phyloP scores from a whole-genome alignment of 2,113 vertebrate species.

The Taurulus bubalis region DNA sequence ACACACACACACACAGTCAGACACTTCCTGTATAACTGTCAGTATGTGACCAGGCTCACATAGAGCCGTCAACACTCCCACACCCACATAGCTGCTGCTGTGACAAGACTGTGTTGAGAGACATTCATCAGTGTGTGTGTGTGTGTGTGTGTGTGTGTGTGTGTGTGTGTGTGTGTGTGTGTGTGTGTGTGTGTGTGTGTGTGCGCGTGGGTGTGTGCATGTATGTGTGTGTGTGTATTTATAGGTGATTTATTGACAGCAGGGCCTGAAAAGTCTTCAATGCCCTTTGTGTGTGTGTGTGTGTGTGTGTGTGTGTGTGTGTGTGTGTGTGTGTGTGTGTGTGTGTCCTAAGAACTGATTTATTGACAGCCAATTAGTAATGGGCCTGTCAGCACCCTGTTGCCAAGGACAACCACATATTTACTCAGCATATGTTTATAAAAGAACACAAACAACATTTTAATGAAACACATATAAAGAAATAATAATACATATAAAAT shows the following conservation, averaged over 20 bases:
- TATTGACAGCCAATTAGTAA: constrained; percentile 47
- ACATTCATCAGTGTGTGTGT: constrained; percentile 38
- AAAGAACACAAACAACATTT: background rate
- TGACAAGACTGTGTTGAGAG: constrained; percentile 63
- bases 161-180: constrained; percentile 21
- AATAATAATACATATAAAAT: background rate
- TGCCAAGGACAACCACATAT: constrained; percentile 5
- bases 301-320: constrained; percentile 9
- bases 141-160: constrained; percentile 24
- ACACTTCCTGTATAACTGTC: constrained; percentile 21
- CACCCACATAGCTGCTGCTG: constrained; percentile 50
- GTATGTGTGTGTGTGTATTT: constrained; percentile 44
- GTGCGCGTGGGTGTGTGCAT: constrained; percentile 19
- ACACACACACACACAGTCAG: constrained; percentile 16
- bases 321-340: constrained; percentile 17
- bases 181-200: constrained; percentile 5
- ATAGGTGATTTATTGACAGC: constrained; percentile 60
- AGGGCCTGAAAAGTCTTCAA: constrained; percentile 21
- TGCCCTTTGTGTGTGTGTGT: constrained; percentile 14
- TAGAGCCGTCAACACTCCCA: constrained; percentile 50
- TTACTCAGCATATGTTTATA: background rate
- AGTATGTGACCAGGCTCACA: constrained; percentile 43
- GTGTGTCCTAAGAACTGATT: constrained; percentile 33
- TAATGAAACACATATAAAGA: background rate
- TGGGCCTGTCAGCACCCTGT: constrained; percentile 20